Evolutionary conservation across 2,797 vertebrate species (phyloP), one percentile per base, ranked within the genome.

Genomic region (Limnodromus scolopaceus): DNA sequence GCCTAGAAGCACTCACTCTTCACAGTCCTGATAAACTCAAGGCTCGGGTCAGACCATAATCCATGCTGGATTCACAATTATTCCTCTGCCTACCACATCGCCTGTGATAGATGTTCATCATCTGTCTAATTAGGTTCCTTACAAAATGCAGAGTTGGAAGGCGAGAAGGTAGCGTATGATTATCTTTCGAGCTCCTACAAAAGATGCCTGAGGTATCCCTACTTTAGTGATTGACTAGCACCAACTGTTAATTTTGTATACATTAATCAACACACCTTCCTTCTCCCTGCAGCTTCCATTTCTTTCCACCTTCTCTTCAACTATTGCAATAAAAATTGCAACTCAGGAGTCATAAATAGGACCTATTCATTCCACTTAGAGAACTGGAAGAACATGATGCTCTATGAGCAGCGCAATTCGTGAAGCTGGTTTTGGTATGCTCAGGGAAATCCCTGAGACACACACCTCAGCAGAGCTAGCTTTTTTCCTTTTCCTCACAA

Each of bases 81-180:
- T 48, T 87, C 18, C 15, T 81, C 41, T 90, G 69, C 45, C 69
- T 71, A 66, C 19, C 25, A 38, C 20, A 16, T 0, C n/a, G 28
- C 27, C 24, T 28, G 36, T 3, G 2, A 24, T 5, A 69, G 46
- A 77, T 24, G 8, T 23, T 79, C 54, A 41, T 46, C 38, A 68
- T 10, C 34, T 49, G 10, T 14, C 14, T 71, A 41, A 36, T 17
- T 41, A 53, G 6, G 16, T 24, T 69, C 32, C 63, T 84, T 43
- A 28, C 11, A 58, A 87, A 91, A 66, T 7, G 41, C 1, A 2
- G 20, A 65, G 14, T 10, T 65, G 23, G 80, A 84, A 66, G n/a
- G n/a, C 0, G 1, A 19, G 16, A 48, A 36, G n/a, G 30, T 34
- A 60, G 23, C 1, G 1, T 6, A 54, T 13, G 12, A 34, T 20